These are phyloP conservation scores for Tetragonisca angustula DNA, from an alignment of 2,888 invertebrate species.

Conservation along the genomic window DNA sequence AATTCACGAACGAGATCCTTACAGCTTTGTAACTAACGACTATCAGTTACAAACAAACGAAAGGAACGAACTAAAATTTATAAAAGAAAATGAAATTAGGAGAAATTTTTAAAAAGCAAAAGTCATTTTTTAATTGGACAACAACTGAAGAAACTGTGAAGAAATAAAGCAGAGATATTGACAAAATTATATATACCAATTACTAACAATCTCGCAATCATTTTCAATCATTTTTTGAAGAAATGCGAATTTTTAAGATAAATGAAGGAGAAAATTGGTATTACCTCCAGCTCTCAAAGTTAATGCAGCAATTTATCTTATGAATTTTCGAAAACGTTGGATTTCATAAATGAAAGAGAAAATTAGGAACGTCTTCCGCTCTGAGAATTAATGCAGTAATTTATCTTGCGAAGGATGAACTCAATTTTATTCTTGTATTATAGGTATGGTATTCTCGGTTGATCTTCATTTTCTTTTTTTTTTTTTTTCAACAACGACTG, in stretches of 20 bases:
- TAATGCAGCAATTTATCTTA: background rate
- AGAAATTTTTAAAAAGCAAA: background rate
- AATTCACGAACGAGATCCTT: background rate
- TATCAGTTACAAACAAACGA: no score
- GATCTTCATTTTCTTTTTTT: background rate
- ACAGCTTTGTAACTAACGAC: no score
- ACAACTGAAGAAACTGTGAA: background rate
- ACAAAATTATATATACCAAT: background rate
- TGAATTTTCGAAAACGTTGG: background rate
- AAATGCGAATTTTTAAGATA: background rate
- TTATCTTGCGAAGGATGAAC: background rate
- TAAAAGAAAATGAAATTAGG: no score
- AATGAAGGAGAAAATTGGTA: background rate
- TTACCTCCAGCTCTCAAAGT: background rate
- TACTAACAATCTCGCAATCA: no score
- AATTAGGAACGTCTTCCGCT: background rate
- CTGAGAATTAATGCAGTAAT: background rate
- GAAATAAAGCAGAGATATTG: background rate
- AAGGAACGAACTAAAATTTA: no score
- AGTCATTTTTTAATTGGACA: background rate
- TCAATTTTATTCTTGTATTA: background rate
- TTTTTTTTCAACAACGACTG: background rate
- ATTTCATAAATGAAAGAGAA: background rate
- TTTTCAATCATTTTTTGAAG: background rate
- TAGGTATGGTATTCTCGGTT: background rate